Percentiles rank a stretch among this genome's conserved stretches.
These are phyloP conservation scores for Dicrostonyx torquatus DNA, from an alignment of 2,797 vertebrate genomes.

Conservation along the genomic window DNA sequence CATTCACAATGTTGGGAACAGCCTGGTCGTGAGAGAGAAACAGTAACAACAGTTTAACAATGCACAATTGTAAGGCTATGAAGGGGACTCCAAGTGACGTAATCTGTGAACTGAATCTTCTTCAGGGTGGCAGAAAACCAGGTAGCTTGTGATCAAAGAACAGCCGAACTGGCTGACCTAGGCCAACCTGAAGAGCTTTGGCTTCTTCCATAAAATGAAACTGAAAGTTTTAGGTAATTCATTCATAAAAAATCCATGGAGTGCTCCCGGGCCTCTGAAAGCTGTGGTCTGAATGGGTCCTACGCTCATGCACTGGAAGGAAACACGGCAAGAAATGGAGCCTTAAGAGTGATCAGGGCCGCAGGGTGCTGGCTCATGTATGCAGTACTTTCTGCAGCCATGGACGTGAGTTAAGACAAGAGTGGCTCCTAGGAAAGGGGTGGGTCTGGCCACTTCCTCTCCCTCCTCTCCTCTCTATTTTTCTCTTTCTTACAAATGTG, in stretches of 20 bases:
- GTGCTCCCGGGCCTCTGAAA: background rate
- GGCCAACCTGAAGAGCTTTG: background rate
- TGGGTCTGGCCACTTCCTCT: too few species aligned
- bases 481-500: background rate
- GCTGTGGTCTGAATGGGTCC: background rate
- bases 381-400: background rate
- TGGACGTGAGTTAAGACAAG: background rate
- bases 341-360: background rate
- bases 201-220: background rate
- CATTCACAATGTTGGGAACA: background rate
- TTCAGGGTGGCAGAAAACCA: background rate
- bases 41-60: background rate
- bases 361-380: too few species aligned
- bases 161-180: background rate
- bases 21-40: conserved; percentile 18
- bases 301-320: background rate
- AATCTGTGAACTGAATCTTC: background rate
- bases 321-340: background rate
- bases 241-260: background rate
- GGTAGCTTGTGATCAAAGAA: background rate
- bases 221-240: background rate
- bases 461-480: background rate
- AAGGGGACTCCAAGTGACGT: background rate
- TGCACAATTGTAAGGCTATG: background rate
- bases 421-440: background rate